A percentile compares a stretch with the other conserved stretches of the same genome.
Evolutionary conservation across 2,113 vertebrate species (phyloP).

Genomic region (Syrmaticus mikado): DNA sequence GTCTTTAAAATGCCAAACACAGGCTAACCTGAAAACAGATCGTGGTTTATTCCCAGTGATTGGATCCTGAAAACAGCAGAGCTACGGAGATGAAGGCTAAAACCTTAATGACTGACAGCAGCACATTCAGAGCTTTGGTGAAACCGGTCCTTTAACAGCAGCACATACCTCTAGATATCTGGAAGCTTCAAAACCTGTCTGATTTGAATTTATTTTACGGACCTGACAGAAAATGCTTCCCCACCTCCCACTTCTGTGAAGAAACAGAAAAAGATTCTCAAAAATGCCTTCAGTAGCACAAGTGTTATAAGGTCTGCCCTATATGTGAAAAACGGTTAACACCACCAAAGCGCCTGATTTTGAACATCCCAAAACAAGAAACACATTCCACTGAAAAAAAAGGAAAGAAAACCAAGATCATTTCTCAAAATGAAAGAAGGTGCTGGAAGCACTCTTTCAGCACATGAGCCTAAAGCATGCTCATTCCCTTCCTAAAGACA

Average conservation of each 20-base stretch:
- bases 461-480: neutral
- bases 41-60: neutral
- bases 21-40: neutral
- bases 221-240: neutral
- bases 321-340: neutral
- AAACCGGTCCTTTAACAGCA: neutral
- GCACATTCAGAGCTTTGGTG: neutral
- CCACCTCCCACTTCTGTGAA: neutral
- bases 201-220: neutral
- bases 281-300: neutral
- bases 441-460: neutral
- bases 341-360: neutral
- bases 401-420: neutral
- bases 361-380: neutral
- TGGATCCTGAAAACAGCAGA: neutral
- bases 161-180: neutral
- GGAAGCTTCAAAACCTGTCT: constrained; percentile 21
- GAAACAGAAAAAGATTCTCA: neutral
- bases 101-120: neutral
- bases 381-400: neutral
- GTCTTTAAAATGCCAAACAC: neutral
- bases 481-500: neutral
- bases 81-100: neutral
- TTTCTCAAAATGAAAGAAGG: neutral
- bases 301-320: neutral